Evolutionary conservation across 2,797 vertebrate genomes (phyloP).

Genomic region (Sarcoramphus papa): DNA sequence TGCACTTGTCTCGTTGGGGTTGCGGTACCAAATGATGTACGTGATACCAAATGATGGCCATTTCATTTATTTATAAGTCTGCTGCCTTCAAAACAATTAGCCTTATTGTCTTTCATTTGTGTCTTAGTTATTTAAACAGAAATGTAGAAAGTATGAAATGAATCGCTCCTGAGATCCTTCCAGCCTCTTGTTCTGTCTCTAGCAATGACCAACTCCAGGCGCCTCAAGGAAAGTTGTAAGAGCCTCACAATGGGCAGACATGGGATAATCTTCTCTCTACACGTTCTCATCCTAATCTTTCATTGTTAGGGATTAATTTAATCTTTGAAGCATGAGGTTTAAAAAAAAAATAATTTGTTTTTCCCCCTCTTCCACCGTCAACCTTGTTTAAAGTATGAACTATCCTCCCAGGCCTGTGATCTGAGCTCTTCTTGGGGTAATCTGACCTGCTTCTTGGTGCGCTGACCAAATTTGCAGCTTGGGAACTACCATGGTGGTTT

Average conservation of each 20-base stretch:
- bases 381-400: background rate
- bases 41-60: background rate
- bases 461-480: background rate
- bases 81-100: constrained; percentile 11
- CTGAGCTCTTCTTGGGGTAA: background rate
- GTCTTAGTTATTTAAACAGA: background rate
- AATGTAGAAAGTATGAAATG: background rate
- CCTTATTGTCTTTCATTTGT: background rate
- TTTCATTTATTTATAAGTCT: background rate
- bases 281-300: constrained; percentile 1
- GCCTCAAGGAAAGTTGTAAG: constrained; percentile 4
- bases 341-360: background rate
- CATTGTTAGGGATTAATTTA: constrained; percentile 52
- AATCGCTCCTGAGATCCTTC: background rate
- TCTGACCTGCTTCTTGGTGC: background rate
- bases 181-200: background rate
- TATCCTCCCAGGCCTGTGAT: background rate
- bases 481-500: background rate
- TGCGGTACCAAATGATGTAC: background rate
- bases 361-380: background rate
- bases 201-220: background rate
- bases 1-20: background rate
- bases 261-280: constrained; percentile 45
- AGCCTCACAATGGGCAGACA: constrained; percentile 18
- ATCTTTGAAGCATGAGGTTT: constrained; percentile 26